Evolutionary conservation across 2,888 invertebrate genomes (phyloP).

Genomic region (Abrostola tripartita): DNA sequence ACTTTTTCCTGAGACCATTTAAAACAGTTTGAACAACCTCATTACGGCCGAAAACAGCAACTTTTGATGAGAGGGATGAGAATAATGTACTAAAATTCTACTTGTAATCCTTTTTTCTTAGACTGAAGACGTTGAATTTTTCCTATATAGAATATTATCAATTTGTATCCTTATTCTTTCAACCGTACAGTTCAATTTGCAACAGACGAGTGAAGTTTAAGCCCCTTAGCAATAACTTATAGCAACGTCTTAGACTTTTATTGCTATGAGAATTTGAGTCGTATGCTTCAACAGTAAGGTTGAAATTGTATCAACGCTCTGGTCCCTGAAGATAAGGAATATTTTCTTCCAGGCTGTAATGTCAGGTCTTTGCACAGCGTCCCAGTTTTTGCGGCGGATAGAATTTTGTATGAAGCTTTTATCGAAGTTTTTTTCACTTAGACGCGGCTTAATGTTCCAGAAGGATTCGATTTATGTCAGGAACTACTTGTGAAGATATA

Average conservation of each 20-base stretch:
- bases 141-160: neutral
- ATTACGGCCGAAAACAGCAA: slow-evolving; percentile 18
- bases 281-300: neutral
- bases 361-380: slow-evolving; percentile 21
- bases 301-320: neutral
- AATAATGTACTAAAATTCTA: slow-evolving; percentile 34
- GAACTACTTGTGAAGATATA: neutral
- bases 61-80: slow-evolving; percentile 29
- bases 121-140: slow-evolving; percentile 8
- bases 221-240: slow-evolving; percentile 25
- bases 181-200: neutral
- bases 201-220: neutral
- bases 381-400: slow-evolving; percentile 46
- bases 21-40: slow-evolving; percentile 17
- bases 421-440: slow-evolving; percentile 50
- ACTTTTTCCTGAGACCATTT: slow-evolving; percentile 21
- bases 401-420: slow-evolving; percentile 53
- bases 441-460: slow-evolving; percentile 25
- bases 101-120: slow-evolving; percentile 29
- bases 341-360: slow-evolving; percentile 25
- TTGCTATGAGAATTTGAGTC: neutral
- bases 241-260: slow-evolving; percentile 24
- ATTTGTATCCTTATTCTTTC: neutral
- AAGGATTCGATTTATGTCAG: slow-evolving; percentile 32
- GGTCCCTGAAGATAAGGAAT: slow-evolving; percentile 22